These are phyloP conservation scores for Leptinotarsa rubiginosa DNA, from an alignment of 2,888 invertebrate species.

Conservation along the genomic window DNA sequence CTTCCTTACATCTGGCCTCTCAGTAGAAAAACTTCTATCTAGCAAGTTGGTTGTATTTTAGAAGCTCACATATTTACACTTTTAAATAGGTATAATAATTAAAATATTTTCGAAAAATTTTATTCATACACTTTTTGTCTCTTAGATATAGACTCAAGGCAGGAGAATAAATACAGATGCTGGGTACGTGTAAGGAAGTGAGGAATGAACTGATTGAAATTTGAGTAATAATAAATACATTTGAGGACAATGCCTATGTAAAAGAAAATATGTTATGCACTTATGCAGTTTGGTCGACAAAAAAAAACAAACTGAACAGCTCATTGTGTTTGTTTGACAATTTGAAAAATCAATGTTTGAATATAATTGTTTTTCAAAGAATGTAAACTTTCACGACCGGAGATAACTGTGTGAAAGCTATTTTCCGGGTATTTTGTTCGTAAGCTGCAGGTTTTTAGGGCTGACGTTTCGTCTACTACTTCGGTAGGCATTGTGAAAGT, in stretches of 20 bases:
- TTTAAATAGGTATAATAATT: slow-evolving; percentile 35
- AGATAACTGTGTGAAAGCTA: too few relatives aligned
- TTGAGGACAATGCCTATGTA: not conserved
- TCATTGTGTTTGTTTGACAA: too few relatives aligned
- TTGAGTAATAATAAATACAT: not conserved
- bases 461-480: too few relatives aligned
- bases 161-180: slow-evolving; percentile 45
- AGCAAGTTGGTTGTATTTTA: slow-evolving; percentile 32
- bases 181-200: slow-evolving; percentile 43
- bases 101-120: slow-evolving; percentile 42
- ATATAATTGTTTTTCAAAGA: too few relatives aligned
- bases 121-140: slow-evolving; percentile 39
- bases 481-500: too few relatives aligned
- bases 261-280: too few relatives aligned
- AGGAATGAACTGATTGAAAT: slow-evolving; percentile 36
- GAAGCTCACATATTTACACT: slow-evolving; percentile 41
- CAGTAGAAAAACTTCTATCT: slow-evolving; percentile 23
- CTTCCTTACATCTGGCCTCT: slow-evolving; percentile 4
- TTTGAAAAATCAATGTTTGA: too few relatives aligned
- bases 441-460: too few relatives aligned
- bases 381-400: too few relatives aligned
- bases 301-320: too few relatives aligned
- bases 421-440: too few relatives aligned
- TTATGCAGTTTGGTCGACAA: too few relatives aligned
- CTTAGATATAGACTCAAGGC: slow-evolving; percentile 42